A percentile compares a stretch with the other conserved stretches of the same genome.
These are phyloP conservation scores for Vireo altiloquus DNA, from an alignment of 2,113 vertebrate species.

Conservation along the genomic window DNA sequence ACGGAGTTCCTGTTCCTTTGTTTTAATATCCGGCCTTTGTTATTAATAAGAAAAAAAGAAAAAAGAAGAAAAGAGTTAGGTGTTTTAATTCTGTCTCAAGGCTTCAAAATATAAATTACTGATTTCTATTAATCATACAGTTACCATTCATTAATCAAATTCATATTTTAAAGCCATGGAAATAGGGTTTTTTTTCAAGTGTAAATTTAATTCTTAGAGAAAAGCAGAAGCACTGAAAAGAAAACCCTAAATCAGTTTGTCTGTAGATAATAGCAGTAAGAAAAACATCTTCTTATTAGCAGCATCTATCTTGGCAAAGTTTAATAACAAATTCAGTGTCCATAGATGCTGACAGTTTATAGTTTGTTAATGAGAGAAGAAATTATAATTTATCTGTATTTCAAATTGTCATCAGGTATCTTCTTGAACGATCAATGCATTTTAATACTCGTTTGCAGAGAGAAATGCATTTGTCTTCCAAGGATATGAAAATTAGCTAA, in stretches of 20 bases:
- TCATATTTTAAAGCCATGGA: not conserved
- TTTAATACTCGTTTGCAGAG: not conserved
- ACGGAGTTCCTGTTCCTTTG: not conserved
- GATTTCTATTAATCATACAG: not conserved
- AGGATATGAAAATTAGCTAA: constrained; percentile 18
- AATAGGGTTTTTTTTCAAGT: not conserved
- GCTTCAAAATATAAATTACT: not conserved
- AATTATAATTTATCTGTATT: constrained; percentile 30
- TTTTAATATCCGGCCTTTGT: not conserved
- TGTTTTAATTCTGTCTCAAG: not conserved
- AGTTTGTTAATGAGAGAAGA: constrained; percentile 27
- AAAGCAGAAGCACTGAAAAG: not conserved
- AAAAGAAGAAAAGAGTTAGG: fast-evolving
- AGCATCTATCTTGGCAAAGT: not conserved
- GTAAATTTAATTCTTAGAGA: not conserved
- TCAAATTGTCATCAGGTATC: constrained; percentile 17
- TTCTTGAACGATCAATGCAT: not conserved
- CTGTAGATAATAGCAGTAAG: not conserved
- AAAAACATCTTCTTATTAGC: not conserved
- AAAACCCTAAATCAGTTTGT: not conserved
- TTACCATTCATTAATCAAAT: not conserved
- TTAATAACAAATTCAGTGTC: not conserved
- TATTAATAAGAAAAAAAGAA: not conserved
- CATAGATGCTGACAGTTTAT: not conserved
- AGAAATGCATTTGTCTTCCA: constrained; percentile 15